phyloP scores from a whole-genome alignment of 2,888 invertebrate species.

The Carcina quercana region DNA sequence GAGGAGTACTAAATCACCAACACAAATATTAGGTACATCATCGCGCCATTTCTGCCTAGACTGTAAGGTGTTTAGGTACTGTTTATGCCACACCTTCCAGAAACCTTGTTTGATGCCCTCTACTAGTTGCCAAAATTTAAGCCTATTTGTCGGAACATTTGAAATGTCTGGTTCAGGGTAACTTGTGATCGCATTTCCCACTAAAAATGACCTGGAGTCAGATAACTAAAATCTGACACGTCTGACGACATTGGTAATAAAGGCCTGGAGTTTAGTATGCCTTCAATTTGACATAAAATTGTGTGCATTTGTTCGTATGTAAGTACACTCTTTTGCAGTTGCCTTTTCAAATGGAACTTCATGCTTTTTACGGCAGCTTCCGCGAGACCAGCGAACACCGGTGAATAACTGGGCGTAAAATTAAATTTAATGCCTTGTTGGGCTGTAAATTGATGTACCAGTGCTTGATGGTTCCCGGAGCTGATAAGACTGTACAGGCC shows the following conservation, averaged over 20 bases:
- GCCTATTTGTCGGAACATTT: background rate
- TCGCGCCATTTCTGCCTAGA: background rate
- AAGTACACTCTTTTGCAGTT: background rate
- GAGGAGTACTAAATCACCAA: background rate
- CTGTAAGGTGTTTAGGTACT: background rate
- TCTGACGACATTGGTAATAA: background rate
- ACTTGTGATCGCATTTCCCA: background rate
- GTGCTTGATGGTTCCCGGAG: conserved; percentile 5
- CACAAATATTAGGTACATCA: background rate
- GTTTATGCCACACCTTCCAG: background rate
- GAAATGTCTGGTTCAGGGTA: background rate
- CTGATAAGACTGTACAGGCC: conserved; percentile 4
- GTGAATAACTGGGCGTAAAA: conserved; percentile 2
- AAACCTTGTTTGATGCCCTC: background rate
- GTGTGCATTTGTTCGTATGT: background rate
- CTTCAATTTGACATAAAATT: background rate
- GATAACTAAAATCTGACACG: background rate
- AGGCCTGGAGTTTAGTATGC: background rate
- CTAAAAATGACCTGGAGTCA: background rate
- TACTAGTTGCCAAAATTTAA: background rate
- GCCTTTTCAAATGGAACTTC: background rate
- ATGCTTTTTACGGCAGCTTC: background rate
- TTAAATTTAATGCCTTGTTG: conserved; percentile 2
- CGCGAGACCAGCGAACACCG: conserved; percentile 5
- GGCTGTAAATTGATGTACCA: conserved; percentile 3